Evolutionary conservation across 2,113 vertebrate species (phyloP).

Genomic region (Xenopus laevis): DNA sequence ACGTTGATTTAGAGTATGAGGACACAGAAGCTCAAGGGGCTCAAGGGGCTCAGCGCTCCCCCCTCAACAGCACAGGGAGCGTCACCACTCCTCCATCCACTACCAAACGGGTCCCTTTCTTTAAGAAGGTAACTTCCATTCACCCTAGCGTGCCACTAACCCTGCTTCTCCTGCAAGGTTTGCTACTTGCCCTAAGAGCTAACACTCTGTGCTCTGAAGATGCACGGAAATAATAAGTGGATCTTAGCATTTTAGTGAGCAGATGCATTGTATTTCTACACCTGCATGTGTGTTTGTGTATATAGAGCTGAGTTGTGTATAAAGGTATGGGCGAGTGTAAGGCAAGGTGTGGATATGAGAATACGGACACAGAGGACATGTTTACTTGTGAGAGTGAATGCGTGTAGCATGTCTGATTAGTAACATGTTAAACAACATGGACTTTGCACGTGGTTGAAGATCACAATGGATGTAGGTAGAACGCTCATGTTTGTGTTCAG

Average conservation of each 20-base stretch:
- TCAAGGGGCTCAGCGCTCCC: constrained; percentile 71
- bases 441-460: not conserved
- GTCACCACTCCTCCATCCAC: constrained; percentile 92
- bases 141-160: not conserved
- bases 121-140: constrained; percentile 99
- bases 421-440: too few species aligned
- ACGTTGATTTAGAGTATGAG: constrained; percentile 87
- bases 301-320: too few species aligned
- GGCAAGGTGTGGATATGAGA: too few species aligned
- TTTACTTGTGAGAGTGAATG: too few species aligned
- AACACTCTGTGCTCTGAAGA: not conserved
- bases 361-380: too few species aligned
- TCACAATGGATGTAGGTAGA: not conserved
- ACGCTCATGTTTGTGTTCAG: not conserved
- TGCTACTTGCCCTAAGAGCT: constrained; percentile 4
- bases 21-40: constrained; percentile 76
- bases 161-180: not conserved
- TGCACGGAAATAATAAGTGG: not conserved
- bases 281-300: not conserved
- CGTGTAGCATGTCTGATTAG: too few species aligned
- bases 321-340: too few species aligned
- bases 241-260: not conserved
- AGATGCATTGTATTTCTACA: not conserved
- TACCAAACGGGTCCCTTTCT: constrained; percentile 90
- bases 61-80: constrained; percentile 87